Percentiles rank a stretch among this genome's conserved stretches.
Evolutionary conservation across 2,113 vertebrate species (phyloP).

Genomic region (Heterocephalus glaber): DNA sequence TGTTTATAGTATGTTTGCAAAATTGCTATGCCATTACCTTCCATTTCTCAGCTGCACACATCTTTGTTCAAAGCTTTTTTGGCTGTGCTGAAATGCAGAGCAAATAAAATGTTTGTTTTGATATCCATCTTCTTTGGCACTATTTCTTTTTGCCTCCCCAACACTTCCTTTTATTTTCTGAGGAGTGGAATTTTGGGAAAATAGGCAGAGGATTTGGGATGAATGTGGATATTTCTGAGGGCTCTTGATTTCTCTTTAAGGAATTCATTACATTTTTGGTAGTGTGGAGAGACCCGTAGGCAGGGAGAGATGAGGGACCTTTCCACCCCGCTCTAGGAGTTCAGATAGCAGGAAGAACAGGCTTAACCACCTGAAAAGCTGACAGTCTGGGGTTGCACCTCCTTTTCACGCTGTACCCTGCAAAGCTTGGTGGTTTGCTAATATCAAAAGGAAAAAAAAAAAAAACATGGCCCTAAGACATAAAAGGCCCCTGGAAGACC

Average conservation of each 20-base stretch:
- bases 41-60: background rate
- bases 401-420: no score
- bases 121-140: background rate
- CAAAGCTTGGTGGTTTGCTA: no score
- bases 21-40: background rate
- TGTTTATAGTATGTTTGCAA: background rate
- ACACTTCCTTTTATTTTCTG: background rate
- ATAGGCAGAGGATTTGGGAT: background rate
- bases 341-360: no score
- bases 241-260: background rate
- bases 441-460: no score
- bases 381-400: no score
- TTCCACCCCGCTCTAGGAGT: no score
- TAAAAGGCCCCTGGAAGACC: no score
- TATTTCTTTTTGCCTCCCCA: background rate
- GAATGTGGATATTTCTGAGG: background rate
- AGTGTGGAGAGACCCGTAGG: no score
- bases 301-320: no score
- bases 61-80: background rate
- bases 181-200: background rate
- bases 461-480: no score
- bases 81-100: background rate
- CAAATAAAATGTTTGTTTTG: background rate
- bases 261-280: background rate
- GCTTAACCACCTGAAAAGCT: no score